These are phyloP conservation scores for Petrocephalus schoutedeni DNA, from an alignment of 2,797 vertebrate genomes.

Conservation along the genomic window DNA sequence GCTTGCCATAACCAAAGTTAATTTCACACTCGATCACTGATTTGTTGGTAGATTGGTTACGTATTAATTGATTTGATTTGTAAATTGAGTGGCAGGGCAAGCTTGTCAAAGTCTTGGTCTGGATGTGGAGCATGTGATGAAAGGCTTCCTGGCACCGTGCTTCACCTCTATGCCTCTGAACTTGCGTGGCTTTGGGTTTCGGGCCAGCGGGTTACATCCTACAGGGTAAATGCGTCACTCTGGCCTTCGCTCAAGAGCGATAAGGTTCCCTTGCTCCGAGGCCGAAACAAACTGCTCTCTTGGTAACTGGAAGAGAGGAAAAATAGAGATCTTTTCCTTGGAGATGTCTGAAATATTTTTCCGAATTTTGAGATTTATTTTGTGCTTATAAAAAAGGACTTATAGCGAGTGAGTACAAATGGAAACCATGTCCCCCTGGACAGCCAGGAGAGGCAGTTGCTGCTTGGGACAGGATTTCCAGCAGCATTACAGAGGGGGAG, in stretches of 20 bases:
- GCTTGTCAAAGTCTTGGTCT: neutral
- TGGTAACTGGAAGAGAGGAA: conserved; percentile 33
- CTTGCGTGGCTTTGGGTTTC: neutral
- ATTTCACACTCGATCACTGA: neutral
- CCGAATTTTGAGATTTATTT: conserved; percentile 23
- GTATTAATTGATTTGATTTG: neutral
- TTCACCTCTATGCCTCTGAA: neutral
- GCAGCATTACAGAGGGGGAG: neutral
- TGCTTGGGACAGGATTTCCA: neutral
- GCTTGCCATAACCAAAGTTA: neutral
- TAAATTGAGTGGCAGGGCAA: neutral
- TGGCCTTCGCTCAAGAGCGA: conserved; percentile 32
- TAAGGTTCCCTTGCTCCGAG: conserved; percentile 30
- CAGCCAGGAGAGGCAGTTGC: neutral
- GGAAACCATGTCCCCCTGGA: conserved; percentile 8
- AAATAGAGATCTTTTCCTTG: conserved; percentile 15
- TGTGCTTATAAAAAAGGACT: conserved; percentile 13
- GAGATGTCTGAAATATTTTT: conserved; percentile 23
- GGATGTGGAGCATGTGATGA: neutral
- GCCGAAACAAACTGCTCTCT: conserved; percentile 37
- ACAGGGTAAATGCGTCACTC: neutral
- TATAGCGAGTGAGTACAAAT: neutral
- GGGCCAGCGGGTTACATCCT: conserved; percentile 1
- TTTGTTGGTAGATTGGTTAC: neutral
- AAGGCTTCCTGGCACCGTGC: neutral